These are phyloP conservation scores for Pteruthius melanotis DNA, from an alignment of 2,113 vertebrate species.

Conservation along the genomic window DNA sequence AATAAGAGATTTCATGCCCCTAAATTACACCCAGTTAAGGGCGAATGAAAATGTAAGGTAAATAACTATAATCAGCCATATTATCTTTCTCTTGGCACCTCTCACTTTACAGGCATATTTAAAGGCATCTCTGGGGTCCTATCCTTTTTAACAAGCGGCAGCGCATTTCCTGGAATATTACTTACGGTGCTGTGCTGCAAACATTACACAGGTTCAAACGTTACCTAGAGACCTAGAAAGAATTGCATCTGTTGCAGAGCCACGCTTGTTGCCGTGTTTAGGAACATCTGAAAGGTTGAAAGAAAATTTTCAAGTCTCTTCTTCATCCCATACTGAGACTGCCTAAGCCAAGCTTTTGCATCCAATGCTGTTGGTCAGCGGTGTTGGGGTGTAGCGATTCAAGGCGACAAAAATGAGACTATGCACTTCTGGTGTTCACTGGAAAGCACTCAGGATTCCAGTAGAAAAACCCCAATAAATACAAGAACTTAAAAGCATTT, in stretches of 20 bases:
- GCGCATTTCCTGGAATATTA: conserved; percentile 79
- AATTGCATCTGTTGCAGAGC: conserved; percentile 70
- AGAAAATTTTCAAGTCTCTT: conserved; percentile 29
- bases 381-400: neutral
- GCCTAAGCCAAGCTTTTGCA: conserved; percentile 49
- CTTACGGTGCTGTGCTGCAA: conserved; percentile 73
- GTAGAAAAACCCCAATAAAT: neutral
- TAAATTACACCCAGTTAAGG: conserved; percentile 87
- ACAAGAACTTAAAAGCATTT: neutral
- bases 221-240: conserved; percentile 76
- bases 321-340: neutral
- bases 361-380: neutral
- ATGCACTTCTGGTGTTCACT: neutral
- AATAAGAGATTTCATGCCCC: conserved; percentile 86
- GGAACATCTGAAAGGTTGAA: conserved; percentile 60
- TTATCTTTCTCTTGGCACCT: conserved; percentile 84
- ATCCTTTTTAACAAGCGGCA: conserved; percentile 81
- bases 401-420: conserved; percentile 1
- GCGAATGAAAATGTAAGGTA: conserved; percentile 86
- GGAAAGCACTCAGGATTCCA: neutral
- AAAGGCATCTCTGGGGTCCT: conserved; percentile 82
- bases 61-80: conserved; percentile 87
- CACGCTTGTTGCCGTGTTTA: conserved; percentile 59
- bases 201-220: conserved; percentile 81
- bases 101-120: conserved; percentile 85